Evolutionary conservation across 2,888 invertebrate species (phyloP), one percentile per base, ranked within the genome.

Genomic region (Automeris io): DNA sequence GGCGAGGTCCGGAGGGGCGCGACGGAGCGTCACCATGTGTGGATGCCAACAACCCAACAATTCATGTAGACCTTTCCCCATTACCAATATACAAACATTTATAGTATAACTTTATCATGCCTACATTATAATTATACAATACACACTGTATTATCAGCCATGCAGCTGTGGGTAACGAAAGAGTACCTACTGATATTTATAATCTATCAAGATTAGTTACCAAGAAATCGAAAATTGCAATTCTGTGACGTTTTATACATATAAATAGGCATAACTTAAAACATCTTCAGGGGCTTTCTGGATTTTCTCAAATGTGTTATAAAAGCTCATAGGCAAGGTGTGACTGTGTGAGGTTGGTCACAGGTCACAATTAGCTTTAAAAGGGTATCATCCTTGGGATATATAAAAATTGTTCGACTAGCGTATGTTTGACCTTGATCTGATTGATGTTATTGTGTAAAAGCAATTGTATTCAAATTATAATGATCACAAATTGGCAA

Each of bases 401-500:
- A 13, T 13, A 18, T 18, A 21, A n/a, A 32, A 22, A 29, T 16
- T 8, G 9, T 18, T 23, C 4, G 11, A 23, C 32, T 18, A 32
- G 16, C 2, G 1, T 29, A 16, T 16, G 18, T 32, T 31, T 57
- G 58, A 55, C 54, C 57, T 61, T 55, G 51, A 8, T n/a, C 22
- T 18, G 25, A 19, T 45, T 45, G 18, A 48, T 45, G 37, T 45
- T 41, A 43, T 56, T 60, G 56, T 48, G 42, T 49, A 47, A 58
- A 58, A 42, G 49, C 57, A 59, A 69, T 59, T 58, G 59, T 59
- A 69, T 68, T 69, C 53, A 57, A 60, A 57, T 55, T 46, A 54
- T 64, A 65, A 71, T 64, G 62, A 64, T 67, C 59, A 55, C 52
- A 65, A 72, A 73, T 72, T 72, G 71, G 60, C 70, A 69, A 70